Conservation (phyloP, 2,113 vertebrate species). For the Speoplatyrhinus poulsoni region DNA sequence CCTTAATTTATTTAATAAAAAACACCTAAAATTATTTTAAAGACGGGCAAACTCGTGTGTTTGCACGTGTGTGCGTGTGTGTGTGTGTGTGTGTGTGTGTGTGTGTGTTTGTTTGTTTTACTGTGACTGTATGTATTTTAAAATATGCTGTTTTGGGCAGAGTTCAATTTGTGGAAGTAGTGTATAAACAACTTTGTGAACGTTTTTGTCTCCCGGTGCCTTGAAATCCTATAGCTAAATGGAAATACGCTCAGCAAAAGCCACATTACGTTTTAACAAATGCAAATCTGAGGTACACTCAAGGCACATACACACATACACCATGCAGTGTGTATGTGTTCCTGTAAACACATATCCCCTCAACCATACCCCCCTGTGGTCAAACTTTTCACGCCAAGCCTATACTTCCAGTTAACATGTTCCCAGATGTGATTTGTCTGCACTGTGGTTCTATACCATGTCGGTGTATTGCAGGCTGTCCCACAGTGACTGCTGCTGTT, state of each 20-base stretch:
- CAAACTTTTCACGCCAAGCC: no score
- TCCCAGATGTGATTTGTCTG: neutral
- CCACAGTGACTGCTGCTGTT: constrained; percentile 86
- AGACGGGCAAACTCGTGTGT: neutral
- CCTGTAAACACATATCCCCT: neutral
- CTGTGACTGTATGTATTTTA: neutral
- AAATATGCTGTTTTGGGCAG: no score
- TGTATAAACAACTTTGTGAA: no score
- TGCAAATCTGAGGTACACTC: no score
- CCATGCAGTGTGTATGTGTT: no score
- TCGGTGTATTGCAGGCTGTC: constrained; percentile 75
- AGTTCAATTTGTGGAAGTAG: no score
- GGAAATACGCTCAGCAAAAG: no score
- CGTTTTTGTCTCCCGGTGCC: no score
- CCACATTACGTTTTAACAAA: no score
- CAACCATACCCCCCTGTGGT: neutral
- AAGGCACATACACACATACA: no score
- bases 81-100: neutral
- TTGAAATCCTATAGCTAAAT: no score
- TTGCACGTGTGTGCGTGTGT: neutral
- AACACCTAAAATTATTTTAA: neutral
- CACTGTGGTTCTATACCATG: constrained; percentile 64
- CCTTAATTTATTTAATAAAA: no score
- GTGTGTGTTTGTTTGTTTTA: neutral
- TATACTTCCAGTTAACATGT: neutral